A percentile compares a stretch with the other conserved stretches of the same genome.
Conservation (phyloP, 1,140 invertebrate genomes). For the Brachionus rubens region DNA sequence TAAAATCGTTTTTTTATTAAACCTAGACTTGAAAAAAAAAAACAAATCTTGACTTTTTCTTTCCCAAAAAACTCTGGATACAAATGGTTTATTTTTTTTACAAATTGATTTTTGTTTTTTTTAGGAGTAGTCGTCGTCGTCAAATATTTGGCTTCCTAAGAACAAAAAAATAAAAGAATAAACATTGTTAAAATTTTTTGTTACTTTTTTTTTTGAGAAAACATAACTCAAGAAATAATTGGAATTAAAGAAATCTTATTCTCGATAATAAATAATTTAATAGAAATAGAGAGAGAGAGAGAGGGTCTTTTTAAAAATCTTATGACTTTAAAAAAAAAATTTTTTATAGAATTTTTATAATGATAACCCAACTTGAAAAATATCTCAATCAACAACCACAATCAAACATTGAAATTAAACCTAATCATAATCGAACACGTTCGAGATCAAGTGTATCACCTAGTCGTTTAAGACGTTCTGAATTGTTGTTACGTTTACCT, state of each 20-base stretch:
- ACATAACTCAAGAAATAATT: background rate
- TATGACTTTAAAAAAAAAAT: background rate
- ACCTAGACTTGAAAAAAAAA: background rate
- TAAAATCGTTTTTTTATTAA: background rate
- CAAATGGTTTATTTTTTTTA: conserved; percentile 9
- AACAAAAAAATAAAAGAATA: background rate
- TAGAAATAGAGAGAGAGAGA: no score
- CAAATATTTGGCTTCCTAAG: conserved; percentile 16
- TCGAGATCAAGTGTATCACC: background rate
- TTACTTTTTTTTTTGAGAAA: background rate
- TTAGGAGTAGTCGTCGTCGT: no score
- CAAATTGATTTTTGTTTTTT: conserved; percentile 25
- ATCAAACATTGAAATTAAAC: background rate
- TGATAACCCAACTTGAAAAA: conserved; percentile 4
- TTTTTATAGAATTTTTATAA: background rate
- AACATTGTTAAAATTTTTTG: no score
- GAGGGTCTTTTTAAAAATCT: background rate
- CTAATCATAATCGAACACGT: background rate
- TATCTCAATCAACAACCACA: background rate
- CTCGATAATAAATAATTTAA: conserved; percentile 19
- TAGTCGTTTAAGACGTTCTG: background rate
- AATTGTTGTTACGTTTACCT: background rate
- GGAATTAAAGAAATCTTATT: conserved; percentile 3
- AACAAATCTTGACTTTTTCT: background rate
- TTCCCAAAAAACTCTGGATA: background rate